Base-by-base conservation (phyloP, 2,888 invertebrate species). In the Diplolepis rosae region DNA sequence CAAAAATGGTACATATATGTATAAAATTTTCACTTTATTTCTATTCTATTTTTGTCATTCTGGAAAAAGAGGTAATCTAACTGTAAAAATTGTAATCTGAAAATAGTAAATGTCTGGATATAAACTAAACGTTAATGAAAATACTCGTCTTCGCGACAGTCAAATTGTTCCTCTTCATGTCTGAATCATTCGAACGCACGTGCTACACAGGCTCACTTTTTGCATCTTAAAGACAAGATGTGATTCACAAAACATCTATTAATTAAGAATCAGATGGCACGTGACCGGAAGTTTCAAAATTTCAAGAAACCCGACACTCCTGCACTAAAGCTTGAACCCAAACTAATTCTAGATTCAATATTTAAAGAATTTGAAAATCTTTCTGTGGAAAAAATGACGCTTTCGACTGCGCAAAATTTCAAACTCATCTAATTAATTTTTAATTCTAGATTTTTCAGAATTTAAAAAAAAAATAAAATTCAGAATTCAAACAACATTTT, bases 231-330 rank as follows among this genome's bases (percentile, higher is more conserved):
- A 39, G 13, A 61, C 35, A 61, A 35, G 35, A 56, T 61, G 39
- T 61, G 61, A 61, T 61, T 61, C 61, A 61, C 22, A 7, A 35
- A 61, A 61, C 1, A n/a, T 61, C n/a, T 35, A 61, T 61, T 61
- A 61, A 61, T 61, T 24, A 61, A 39, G 24, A 61, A 61, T 24
- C 39, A 39, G n/a, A 61, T 69, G 22, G 35, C 48, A 54, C 42
- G 67, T 45, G 67, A 72, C 76, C 77, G 79, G 80, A 80, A 80
- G 68, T 76, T 35, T 61, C 24, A 54, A 61, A 73, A 66, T 35
- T 18, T 56, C 45, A 54, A 48, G 67, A 74, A 48, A 39, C 27
- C 28, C 68, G 72, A 66, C 22, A 66, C 30, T 28, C 13, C 11
- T 13, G 35, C 9, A 15, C 24, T 22, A 4, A 32, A 48, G 7